Base-by-base conservation (phyloP, 2,113 vertebrate genomes). In the Eudyptes chrysolophus region DNA sequence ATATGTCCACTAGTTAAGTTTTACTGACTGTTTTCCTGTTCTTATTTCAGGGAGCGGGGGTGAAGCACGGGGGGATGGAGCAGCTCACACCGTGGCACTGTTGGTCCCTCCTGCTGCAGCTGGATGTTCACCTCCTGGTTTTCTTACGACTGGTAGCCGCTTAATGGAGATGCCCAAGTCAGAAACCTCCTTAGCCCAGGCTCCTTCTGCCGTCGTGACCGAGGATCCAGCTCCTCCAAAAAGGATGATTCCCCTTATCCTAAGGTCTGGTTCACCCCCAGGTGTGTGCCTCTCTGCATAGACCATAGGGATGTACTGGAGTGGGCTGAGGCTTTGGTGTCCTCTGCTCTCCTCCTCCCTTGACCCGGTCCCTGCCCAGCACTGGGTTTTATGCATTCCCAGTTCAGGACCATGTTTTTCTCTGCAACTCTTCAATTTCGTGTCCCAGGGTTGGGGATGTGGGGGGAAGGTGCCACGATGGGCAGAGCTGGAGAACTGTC, bases 21-120 rank as follows among this genome's bases (percentile, higher is more conserved):
- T 95, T 90, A 81, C 76, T 71, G 93, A 66, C 64, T 96, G 48
- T 55, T 95, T 87, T 96, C 94, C 92, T 96, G 81, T 94, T 94
- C 93, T 94, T 74, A 8, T 92, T 94, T 34, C 80, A 68, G 65
- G 75, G 68, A 81, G 27, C 1, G 4, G 46, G 76, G 44, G 0
- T 51, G 20, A 76, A 65, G 66, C 10, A 3, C 1, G 3, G 32
- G 36, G n/a, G 36, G 58, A 55, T 0, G n/a, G 74, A 48, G 20
- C 83, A 65, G 44, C 46, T 69, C 55, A 34, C n/a, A 29, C 57
- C 0, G 2, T 70, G 44, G 65, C n/a, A 1, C 72, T 16, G 55
- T 25, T 0, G 5, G 8, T 17, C 13, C 21, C 3, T 76, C 71
- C 71, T 8, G n/a, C 40, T 38, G 57, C 68, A 27, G 52, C 16